Evolutionary conservation across 2,797 vertebrate genomes (phyloP), one percentile per base, ranked within the genome.

Genomic region (Ctenosaura bakeri): DNA sequence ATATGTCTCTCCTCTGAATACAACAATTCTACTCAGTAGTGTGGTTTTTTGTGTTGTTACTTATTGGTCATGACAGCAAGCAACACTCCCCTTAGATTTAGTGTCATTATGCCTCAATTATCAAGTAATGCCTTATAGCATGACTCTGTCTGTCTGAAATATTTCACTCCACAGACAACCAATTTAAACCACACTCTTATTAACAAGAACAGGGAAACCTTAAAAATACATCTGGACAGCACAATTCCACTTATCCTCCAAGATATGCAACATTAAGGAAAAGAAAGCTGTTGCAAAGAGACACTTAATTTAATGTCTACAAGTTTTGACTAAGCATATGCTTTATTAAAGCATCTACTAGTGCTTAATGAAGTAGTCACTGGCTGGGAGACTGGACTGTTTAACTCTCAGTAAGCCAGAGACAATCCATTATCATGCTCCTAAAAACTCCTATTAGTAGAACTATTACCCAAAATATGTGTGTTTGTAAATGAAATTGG

Each of bases 291-390:
- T 88, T 79, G 56, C 1, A 0, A 93, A 90, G 89, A 92, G 94
- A 71, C 3, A 59, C 91, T 89, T 85, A 74, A 14, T 42, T 89
- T 85, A 74, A 14, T 42, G 89, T 86, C 92, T 94, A 84, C 90
- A 38, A 59, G 73, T 78, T 90, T 80, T 87, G 88, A 93, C 93
- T 95, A 95, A 93, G 87, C 90, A 85, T 93, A 87, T 0, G 64
- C 92, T 92, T 95, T 93, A 88, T 94, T 95, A 94, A 92, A 92
- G 84, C 86, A 89, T 92, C 93, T 59, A 46, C 83, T 87, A 90
- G 66, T 3, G 0, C 87, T 93, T 85, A 94, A 91, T 38, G 64
- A 85, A 86, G 80, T 83, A 94, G 86, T 38, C 92, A 35, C 35
- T 92, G 87, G 90, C n/a, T 26, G 46, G 8, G 24, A 26, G 64